Evolutionary conservation across 2,888 invertebrate species (phyloP), one percentile per base, ranked within the genome.

Genomic region (Anarsia innoxiella): DNA sequence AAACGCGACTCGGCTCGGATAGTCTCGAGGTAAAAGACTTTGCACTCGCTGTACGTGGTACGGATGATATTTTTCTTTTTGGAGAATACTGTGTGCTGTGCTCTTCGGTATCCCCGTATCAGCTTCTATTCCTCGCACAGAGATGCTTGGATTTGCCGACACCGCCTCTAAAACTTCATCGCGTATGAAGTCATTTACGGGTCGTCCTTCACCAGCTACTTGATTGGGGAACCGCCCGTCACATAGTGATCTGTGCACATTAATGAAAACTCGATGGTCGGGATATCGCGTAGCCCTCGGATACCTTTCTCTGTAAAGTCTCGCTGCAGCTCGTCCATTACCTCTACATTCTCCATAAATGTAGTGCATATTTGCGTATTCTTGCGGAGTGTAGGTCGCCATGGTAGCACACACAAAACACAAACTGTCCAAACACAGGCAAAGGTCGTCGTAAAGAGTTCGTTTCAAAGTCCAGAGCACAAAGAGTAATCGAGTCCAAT

Each of bases 11-110:
- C 25, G 25, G 5, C n/a, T 5, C 3, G 4, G 8, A 33, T 19
- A 19, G 19, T 49, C 42, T 9, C 44, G 32, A 10, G 31, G 30
- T 38, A 44, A 29, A 33, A 45, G 43, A 10, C 36, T 35, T 19
- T 44, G 46, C 13, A 49, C 37, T 32, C 40, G 26, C 23, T 45
- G 36, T 5, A 23, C 8, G 26, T 44, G 37, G 40, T 36, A 45
- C 30, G 40, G 35, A 31, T 46, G 42, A 15, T 35, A 14, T 12
- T 25, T 15, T 16, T 35, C 2, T 10, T 12, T 5, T 26, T 41
- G 25, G 35, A 41, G 11, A 31, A 44, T 40, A 23, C 39, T 27
- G 16, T 42, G 37, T 12, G 32, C 25, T 11, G 31, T 31, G 26
- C 27, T 33, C 36, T 26, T 40, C 9, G 32, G 31, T 2, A 42